Conservation (phyloP, 2,888 invertebrate species). For the Nomada hirtipes region DNA sequence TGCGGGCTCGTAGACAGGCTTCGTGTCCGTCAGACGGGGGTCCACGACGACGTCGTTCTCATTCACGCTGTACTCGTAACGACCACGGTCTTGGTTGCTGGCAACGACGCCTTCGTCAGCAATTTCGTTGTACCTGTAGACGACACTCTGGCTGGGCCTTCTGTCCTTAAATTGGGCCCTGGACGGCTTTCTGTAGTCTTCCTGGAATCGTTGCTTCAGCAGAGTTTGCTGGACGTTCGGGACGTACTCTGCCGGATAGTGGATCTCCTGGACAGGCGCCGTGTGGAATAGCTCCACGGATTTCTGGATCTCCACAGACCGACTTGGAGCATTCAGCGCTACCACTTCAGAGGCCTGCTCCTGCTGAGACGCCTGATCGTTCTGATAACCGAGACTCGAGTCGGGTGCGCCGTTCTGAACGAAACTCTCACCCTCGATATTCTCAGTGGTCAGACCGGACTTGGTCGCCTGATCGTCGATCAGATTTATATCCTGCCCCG, state of each 20-base stretch:
- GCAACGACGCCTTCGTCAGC: conserved; percentile 24
- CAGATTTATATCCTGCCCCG: conserved; percentile 28
- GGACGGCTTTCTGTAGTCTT: conserved; percentile 15
- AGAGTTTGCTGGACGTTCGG: conserved; percentile 64
- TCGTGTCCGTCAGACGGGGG: neutral
- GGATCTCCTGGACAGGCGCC: conserved; percentile 80
- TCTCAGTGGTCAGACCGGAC: neutral
- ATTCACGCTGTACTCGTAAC: conserved; percentile 50
- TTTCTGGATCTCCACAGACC: conserved; percentile 80
- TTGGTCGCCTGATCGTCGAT: conserved; percentile 31
- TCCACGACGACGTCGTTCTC: conserved; percentile 42
- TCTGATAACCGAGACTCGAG: neutral
- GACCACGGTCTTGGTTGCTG: conserved; percentile 33
- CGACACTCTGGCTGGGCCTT: conserved; percentile 20
- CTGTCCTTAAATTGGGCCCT: conserved; percentile 26
- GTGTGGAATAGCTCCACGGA: conserved; percentile 80
- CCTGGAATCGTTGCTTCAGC: conserved; percentile 5
- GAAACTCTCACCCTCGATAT: neutral
- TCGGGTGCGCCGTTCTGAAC: neutral
- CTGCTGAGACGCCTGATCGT: conserved; percentile 32
- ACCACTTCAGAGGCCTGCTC: conserved; percentile 43
- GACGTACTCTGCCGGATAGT: conserved; percentile 76
- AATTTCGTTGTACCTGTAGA: conserved; percentile 56
- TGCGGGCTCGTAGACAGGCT: neutral
- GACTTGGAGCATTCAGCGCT: conserved; percentile 8